Evolutionary conservation across 35 echinoderm and acorn worm species (phyloP).

Genomic region (Heliocidaris erythrogramma): DNA sequence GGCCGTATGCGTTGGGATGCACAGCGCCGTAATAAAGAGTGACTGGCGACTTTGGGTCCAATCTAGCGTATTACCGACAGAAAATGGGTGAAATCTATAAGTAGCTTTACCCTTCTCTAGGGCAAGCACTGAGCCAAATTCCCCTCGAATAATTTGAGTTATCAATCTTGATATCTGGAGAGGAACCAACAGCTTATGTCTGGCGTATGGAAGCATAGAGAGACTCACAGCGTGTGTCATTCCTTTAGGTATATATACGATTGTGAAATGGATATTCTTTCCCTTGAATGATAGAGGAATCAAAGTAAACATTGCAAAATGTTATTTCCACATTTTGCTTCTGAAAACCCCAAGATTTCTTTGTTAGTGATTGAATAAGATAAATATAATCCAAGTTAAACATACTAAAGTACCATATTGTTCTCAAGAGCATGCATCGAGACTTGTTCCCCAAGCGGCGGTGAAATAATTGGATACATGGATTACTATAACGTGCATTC

Average conservation of each 20-base stretch:
- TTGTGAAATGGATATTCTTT: neutral
- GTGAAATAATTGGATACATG: too few species aligned
- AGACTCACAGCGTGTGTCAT: neutral
- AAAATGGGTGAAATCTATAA: slow-evolving; percentile 38
- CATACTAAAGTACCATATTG: neutral
- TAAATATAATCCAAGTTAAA: too few species aligned
- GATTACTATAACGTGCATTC: neutral
- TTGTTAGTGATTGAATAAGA: too few species aligned
- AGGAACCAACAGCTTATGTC: neutral
- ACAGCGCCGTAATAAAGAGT: slow-evolving; percentile 37
- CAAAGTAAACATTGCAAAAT: too few species aligned
- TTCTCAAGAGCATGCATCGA: neutral
- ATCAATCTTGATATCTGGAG: slow-evolving; percentile 36
- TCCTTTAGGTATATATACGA: neutral
- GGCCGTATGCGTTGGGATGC: slow-evolving; percentile 32
- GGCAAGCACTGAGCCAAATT: slow-evolving; percentile 29
- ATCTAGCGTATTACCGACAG: slow-evolving; percentile 38
- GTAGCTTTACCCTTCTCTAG: slow-evolving; percentile 30
- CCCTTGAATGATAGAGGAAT: neutral
- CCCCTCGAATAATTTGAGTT: slow-evolving; percentile 31
- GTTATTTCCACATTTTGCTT: neutral
- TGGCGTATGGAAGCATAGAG: neutral
- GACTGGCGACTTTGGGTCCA: slow-evolving; percentile 38
- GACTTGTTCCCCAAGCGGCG: neutral
- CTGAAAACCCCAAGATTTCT: neutral